phyloP scores from a whole-genome alignment of 2,113 vertebrate genomes.

The Hyla sarda region DNA sequence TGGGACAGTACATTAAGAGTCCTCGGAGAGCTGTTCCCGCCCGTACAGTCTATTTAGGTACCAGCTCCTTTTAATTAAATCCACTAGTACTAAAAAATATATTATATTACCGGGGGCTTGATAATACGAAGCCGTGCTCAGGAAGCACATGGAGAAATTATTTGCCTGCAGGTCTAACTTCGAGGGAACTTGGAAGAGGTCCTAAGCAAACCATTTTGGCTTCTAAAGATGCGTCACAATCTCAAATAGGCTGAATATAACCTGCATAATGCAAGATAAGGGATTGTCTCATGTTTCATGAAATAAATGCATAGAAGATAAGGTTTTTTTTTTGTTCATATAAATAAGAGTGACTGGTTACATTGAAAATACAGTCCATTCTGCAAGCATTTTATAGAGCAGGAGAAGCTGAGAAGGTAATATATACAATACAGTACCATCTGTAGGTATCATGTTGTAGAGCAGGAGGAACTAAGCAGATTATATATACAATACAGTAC shows the following conservation, averaged over 20 bases:
- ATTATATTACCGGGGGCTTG: constrained; percentile 24
- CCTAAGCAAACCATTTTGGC: background rate
- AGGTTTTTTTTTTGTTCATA: too few relatives aligned
- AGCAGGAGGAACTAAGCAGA: too few relatives aligned
- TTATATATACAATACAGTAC: too few relatives aligned
- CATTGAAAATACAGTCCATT: too few relatives aligned
- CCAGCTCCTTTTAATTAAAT: constrained; percentile 55
- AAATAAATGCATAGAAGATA: too few relatives aligned
- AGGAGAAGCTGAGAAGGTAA: too few relatives aligned
- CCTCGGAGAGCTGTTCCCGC: constrained; percentile 34
- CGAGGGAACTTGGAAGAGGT: background rate
- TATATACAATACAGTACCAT: too few relatives aligned
- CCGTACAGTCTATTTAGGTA: constrained; percentile 50
- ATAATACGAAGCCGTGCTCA: background rate
- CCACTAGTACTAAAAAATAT: constrained; percentile 40
- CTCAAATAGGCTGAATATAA: background rate
- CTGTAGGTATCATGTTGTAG: too few relatives aligned
- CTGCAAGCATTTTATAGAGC: too few relatives aligned
- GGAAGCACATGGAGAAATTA: background rate
- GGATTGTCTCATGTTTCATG: background rate
- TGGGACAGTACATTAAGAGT: constrained; percentile 47
- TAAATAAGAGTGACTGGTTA: too few relatives aligned
- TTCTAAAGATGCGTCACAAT: background rate
- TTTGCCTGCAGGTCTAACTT: constrained; percentile 9
- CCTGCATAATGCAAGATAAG: too few relatives aligned